phyloP scores from a whole-genome alignment of 2,113 vertebrate genomes.

The Gallinago undulata region DNA sequence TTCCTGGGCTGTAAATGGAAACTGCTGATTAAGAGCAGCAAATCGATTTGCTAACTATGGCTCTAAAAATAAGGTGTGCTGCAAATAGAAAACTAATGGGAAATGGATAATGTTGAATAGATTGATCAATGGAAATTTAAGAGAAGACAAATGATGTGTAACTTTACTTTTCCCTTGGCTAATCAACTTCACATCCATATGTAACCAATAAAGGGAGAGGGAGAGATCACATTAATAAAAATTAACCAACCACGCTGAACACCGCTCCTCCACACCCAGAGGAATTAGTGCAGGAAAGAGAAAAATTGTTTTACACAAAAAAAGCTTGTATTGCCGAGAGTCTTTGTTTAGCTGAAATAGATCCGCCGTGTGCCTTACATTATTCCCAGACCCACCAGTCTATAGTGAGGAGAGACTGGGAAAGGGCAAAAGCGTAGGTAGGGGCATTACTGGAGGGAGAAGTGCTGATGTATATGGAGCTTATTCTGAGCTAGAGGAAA shows the following conservation, averaged over 20 bases:
- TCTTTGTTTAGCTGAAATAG: not conserved
- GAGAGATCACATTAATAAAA: slow-evolving; percentile 2
- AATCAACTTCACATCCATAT: not conserved
- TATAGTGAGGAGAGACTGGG: not conserved
- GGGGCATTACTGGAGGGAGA: not conserved
- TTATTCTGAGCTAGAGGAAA: not conserved
- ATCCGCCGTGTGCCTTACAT: fast-evolving
- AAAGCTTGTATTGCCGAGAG: not conserved
- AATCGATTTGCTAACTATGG: slow-evolving; percentile 36
- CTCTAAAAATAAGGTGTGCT: slow-evolving; percentile 43
- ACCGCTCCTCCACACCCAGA: not conserved
- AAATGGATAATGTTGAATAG: slow-evolving; percentile 8
- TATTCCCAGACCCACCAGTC: not conserved
- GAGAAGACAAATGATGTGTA: slow-evolving; percentile 37
- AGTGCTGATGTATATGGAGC: not conserved
- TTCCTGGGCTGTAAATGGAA: slow-evolving; percentile 19
- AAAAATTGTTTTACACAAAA: not conserved
- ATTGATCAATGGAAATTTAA: slow-evolving; percentile 26
- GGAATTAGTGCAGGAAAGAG: not conserved
- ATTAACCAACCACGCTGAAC: not conserved
- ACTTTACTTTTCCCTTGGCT: slow-evolving; percentile 34
- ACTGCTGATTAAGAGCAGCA: slow-evolving; percentile 43
- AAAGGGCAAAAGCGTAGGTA: not conserved
- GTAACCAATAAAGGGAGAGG: not conserved
- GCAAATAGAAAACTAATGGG: slow-evolving; percentile 42